Percentiles rank a stretch among this genome's conserved stretches.
These are phyloP conservation scores for Coilia nasus DNA, from an alignment of 2,797 vertebrate genomes.

Conservation along the genomic window DNA sequence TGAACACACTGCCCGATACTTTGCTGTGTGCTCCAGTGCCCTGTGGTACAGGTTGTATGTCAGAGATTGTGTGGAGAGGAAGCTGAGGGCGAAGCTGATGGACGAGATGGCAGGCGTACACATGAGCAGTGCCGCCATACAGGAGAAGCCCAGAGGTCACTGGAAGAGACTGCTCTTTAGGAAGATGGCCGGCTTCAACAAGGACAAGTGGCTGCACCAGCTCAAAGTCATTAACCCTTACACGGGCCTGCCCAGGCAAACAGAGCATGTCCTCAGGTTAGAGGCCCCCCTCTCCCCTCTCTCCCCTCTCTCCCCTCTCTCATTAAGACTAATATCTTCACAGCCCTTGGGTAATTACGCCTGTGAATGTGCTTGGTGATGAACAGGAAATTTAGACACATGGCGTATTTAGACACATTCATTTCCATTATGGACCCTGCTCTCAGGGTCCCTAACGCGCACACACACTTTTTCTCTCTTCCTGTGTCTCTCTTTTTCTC, in stretches of 20 bases:
- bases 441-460: neutral
- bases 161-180: slow-evolving; percentile 85
- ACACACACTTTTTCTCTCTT: neutral
- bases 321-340: neutral
- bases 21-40: slow-evolving; percentile 63
- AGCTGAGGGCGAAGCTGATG: slow-evolving; percentile 54
- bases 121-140: slow-evolving; percentile 49
- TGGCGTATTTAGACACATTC: neutral
- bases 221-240: slow-evolving; percentile 71
- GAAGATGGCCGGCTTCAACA: slow-evolving; percentile 66
- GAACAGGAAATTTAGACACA: neutral
- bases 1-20: neutral
- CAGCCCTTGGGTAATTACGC: neutral
- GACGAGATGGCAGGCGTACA: slow-evolving; percentile 52
- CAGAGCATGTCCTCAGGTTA: slow-evolving; percentile 75
- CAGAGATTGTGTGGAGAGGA: slow-evolving; percentile 60
- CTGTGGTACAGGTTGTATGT: slow-evolving; percentile 82
- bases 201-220: slow-evolving; percentile 67
- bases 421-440: neutral
- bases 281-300: neutral
- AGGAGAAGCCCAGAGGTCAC: slow-evolving; percentile 69
- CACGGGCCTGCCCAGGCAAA: slow-evolving; percentile 81
- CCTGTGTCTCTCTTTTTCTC: too few species aligned
- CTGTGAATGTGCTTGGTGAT: neutral
- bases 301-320: neutral